Evolutionary conservation across 2,888 invertebrate species (phyloP).

Genomic region (Tromatobia lineatoria): DNA sequence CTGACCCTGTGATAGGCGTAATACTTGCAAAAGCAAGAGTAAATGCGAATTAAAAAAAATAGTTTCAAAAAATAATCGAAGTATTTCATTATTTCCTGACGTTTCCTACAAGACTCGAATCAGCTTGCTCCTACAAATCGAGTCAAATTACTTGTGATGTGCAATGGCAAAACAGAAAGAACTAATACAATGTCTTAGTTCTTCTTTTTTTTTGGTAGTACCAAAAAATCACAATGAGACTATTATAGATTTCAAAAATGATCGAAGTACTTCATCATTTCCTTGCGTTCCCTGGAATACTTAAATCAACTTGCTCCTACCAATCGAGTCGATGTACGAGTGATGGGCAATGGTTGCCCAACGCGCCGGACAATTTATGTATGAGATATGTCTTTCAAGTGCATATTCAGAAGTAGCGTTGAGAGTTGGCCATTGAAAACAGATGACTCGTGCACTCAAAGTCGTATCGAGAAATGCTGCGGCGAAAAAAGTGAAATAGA

Average conservation of each 20-base stretch:
- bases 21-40: no score
- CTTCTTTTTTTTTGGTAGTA: constrained; percentile 42
- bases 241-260: not conserved
- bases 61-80: no score
- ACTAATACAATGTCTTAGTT: constrained; percentile 71
- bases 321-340: not conserved
- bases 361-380: not conserved
- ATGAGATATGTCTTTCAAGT: constrained; percentile 6
- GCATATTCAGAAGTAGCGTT: constrained; percentile 4
- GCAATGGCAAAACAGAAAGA: no score
- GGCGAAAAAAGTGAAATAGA: constrained; percentile 18
- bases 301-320: not conserved
- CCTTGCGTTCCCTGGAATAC: not conserved
- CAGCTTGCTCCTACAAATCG: no score
- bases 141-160: no score
- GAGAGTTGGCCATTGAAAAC: constrained; percentile 18
- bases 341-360: not conserved
- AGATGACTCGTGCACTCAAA: constrained; percentile 31
- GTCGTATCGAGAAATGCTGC: constrained; percentile 37
- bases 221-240: not conserved
- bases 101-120: no score
- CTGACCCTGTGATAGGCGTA: no score
- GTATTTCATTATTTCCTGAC: no score
- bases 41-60: no score
- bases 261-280: not conserved